Base-by-base conservation (phyloP, 1,140 invertebrate genomes). In the Brachionus plicatilis region DNA sequence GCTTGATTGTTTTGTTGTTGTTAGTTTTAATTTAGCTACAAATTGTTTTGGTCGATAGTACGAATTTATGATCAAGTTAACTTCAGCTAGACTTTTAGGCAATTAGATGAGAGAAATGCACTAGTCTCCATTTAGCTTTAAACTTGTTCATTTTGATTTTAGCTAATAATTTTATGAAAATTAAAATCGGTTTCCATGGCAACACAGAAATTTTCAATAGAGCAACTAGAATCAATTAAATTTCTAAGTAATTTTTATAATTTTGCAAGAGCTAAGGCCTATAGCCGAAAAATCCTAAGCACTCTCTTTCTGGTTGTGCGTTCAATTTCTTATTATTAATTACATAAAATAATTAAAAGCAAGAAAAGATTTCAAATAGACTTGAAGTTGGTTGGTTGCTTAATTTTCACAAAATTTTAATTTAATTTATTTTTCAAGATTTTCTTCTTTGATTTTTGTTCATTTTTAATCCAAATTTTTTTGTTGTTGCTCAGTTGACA, bases 271-370 rank as follows among this genome's bases (percentile, higher is more conserved):
- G 37, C 68, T 41, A n/a, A 72, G 41, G 41, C 33, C 12, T 41
- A 43, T 43, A 20, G 12, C 33, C 11, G 11, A 72, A 72, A 72
- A 72, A 43, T 72, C 37, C 41, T 17, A 72, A 43, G 33, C 68
- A 11, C 68, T 72, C 37, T 43, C 41, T 72, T 20, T 72, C 41
- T 72, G 17, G 33, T 43, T 20, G 53, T 60, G 53, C n/a, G 41
- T 41, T 72, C 37, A 20, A 43, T 72, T 43, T 68, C 33, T 41
- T 43, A 47, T 47, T 47, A 41, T 43, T 72, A 72, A 72, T 72
- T 72, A 72, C 68, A 72, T 72, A 72, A 72, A 72, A 72, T 72
- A 72, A 72, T 72, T 72, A 72, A 20, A 72, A 72, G 12, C 68
- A 72, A 72, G 68, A 72, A 72, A 72, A 37, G 37, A 72, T 72